Conservation (phyloP, 2,888 invertebrate genomes). For the Leptinotarsa rubiginosa region DNA sequence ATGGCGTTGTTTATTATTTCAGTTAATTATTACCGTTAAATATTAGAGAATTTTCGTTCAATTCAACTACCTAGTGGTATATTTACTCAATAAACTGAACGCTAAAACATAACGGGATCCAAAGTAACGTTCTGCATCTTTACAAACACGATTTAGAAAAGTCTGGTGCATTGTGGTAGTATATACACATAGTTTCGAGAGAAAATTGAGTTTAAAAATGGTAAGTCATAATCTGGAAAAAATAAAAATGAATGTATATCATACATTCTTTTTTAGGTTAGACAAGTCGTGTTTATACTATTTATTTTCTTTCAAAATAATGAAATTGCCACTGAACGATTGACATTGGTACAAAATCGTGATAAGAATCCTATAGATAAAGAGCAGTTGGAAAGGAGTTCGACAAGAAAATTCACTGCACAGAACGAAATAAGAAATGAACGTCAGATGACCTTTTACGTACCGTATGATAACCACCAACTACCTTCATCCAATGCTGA, state of each 20-base stretch:
- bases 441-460: slow-evolving; percentile 10
- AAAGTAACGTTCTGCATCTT: not conserved
- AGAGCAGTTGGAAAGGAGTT: too few relatives aligned
- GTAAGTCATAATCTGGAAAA: too few relatives aligned
- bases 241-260: too few relatives aligned
- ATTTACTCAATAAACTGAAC: not conserved
- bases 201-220: too few relatives aligned
- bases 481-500: not conserved
- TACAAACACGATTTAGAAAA: not conserved
- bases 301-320: too few relatives aligned
- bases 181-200: too few relatives aligned
- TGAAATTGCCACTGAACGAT: too few relatives aligned
- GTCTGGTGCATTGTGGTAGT: not conserved
- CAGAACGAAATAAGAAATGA: not conserved
- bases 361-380: not conserved
- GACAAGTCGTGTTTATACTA: too few relatives aligned
- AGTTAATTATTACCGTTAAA: too few relatives aligned
- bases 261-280: too few relatives aligned
- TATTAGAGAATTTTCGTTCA: not conserved
- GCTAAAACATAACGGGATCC: not conserved
- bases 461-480: not conserved
- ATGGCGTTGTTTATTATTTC: too few relatives aligned
- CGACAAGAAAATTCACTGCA: not conserved
- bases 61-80: not conserved
- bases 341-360: not conserved